Conservation (phyloP, 2,888 invertebrate genomes). For the Xestia ashworthii region DNA sequence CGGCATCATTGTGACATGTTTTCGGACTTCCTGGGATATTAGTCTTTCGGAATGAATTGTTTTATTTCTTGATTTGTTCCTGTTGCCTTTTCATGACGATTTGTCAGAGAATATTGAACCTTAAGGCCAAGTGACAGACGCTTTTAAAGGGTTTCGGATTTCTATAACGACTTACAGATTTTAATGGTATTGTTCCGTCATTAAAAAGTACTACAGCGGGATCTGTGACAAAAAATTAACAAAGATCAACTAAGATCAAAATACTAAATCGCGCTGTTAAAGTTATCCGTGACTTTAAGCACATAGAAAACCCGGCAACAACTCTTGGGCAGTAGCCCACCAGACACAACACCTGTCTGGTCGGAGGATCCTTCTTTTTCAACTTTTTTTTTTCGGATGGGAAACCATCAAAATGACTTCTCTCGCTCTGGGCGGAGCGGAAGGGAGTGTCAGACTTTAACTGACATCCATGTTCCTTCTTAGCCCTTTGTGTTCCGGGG, state of each 20-base stretch:
- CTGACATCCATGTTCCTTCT: no score
- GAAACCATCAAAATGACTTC: no score
- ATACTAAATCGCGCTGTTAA: neutral
- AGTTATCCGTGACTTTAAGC: neutral
- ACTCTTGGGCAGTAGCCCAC: no score
- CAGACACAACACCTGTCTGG: no score
- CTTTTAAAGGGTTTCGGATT: neutral
- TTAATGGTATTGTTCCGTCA: neutral
- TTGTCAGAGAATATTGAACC: neutral
- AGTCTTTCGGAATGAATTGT: constrained; percentile 10
- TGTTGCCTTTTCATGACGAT: neutral
- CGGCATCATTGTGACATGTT: constrained; percentile 25
- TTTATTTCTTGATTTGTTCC: constrained; percentile 2
- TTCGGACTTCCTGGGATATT: constrained; percentile 5
- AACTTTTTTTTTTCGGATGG: no score
- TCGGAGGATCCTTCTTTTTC: no score
- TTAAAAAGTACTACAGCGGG: no score
- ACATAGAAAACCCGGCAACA: neutral
- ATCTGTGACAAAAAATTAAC: neutral
- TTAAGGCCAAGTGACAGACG: neutral
- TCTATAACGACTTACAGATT: neutral
- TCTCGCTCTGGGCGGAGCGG: no score
- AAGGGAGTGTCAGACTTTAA: no score
- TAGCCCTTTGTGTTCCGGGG: no score
- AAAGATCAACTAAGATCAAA: neutral